Evolutionary conservation across 2,113 vertebrate species (phyloP).

Genomic region (Sinocyclocheilus anshuiensis): DNA sequence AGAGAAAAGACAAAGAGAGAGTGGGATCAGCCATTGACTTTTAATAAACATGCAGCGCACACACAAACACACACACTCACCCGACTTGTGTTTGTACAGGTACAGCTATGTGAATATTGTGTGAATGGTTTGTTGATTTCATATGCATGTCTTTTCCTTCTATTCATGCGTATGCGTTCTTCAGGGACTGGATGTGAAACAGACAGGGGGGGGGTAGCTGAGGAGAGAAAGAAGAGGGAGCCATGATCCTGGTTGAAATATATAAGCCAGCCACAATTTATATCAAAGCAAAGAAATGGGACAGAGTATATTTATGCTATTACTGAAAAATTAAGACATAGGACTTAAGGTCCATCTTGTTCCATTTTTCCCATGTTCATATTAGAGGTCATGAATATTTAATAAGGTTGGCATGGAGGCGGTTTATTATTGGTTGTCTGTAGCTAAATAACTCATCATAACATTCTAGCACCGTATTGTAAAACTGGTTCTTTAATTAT

Average conservation of each 20-base stretch:
- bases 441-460: not conserved
- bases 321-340: not conserved
- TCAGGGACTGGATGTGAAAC: slow-evolving; percentile 12
- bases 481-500: not conserved
- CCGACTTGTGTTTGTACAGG: not conserved
- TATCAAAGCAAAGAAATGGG: not conserved
- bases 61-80: not conserved
- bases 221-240: not conserved
- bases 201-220: not conserved
- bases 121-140: slow-evolving; percentile 10
- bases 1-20: slow-evolving; percentile 7
- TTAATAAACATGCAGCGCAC: not conserved
- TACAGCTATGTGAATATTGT: not conserved
- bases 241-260: slow-evolving; percentile 4
- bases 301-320: not conserved
- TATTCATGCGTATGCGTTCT: slow-evolving; percentile 31
- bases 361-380: not conserved
- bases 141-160: slow-evolving; percentile 20
- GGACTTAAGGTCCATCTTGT: not conserved
- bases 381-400: not conserved
- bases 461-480: not conserved
- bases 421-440: not conserved
- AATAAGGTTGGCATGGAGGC: not conserved
- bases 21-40: not conserved
- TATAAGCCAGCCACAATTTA: not conserved